These are phyloP conservation scores for Amphipoea lucens DNA, from an alignment of 2,888 invertebrate species.

Conservation along the genomic window DNA sequence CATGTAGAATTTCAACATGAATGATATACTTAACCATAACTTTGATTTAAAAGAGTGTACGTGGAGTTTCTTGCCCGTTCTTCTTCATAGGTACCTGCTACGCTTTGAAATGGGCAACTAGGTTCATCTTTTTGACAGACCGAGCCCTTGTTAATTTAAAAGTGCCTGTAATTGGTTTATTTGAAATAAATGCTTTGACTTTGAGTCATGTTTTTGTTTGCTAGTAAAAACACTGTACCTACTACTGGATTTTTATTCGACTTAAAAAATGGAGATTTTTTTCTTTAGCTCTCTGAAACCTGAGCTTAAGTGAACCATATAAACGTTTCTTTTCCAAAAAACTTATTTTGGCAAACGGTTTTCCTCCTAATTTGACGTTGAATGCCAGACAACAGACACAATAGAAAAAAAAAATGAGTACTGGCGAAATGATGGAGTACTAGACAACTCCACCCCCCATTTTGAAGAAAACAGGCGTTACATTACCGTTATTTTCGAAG, in stretches of 20 bases:
- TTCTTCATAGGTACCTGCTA: neutral
- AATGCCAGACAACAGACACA: too few species aligned
- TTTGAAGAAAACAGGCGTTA: neutral
- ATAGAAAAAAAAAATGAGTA: too few species aligned
- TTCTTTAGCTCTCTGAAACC: too few species aligned
- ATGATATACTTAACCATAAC: neutral
- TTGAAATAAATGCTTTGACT: neutral
- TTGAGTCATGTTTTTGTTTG: neutral
- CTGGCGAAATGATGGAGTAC: neutral
- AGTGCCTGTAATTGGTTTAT: neutral
- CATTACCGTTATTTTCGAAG: neutral
- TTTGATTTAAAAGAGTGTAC: neutral
- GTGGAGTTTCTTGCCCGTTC: neutral
- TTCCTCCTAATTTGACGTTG: too few species aligned
- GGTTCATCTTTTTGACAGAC: neutral
- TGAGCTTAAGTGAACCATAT: too few species aligned
- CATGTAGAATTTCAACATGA: neutral
- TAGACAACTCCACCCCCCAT: neutral
- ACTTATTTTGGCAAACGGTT: too few species aligned
- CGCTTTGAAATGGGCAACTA: neutral
- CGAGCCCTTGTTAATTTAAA: neutral
- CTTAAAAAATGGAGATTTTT: too few species aligned
- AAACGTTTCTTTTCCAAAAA: too few species aligned
- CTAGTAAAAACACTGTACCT: neutral
- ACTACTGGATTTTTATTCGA: neutral